Evolutionary conservation across 30 jellyfish, hydroid and myxozoan species (phyloP).

Genomic region (Mastigias papua): DNA sequence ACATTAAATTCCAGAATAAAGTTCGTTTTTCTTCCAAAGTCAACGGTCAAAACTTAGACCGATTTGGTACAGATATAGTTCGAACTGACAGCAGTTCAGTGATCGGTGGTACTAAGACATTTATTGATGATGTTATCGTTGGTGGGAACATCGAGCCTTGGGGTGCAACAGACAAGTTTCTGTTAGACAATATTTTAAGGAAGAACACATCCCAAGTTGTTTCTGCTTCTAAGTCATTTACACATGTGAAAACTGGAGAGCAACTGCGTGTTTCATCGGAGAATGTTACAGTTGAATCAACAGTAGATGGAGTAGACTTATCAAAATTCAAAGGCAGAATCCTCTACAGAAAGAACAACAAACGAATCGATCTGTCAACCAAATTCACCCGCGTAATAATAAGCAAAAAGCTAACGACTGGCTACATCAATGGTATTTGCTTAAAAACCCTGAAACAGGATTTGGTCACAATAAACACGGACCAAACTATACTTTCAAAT

Average conservation of each 20-base stretch:
- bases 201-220: conserved; percentile 60
- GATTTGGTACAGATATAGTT: conserved; percentile 2
- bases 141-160: conserved; percentile 9
- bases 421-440: conserved; percentile 61
- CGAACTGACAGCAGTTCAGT: conserved; percentile 39
- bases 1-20: conserved; percentile 25
- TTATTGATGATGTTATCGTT: conserved; percentile 38
- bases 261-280: neutral
- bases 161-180: conserved; percentile 44
- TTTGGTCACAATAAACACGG: conserved; percentile 60
- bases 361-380: neutral
- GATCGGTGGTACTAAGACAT: conserved; percentile 56
- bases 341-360: neutral
- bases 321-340: conserved; percentile 34
- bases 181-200: conserved; percentile 50
- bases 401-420: neutral
- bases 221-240: conserved; percentile 45
- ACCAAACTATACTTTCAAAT: conserved; percentile 59
- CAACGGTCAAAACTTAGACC: conserved; percentile 25
- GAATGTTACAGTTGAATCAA: conserved; percentile 50
- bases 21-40: conserved; percentile 7
- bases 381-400: conserved; percentile 5
- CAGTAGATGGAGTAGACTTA: conserved; percentile 83
- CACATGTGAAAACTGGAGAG: neutral
- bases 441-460: conserved; percentile 55